Base-by-base conservation (phyloP, 2,113 vertebrate genomes). In the Cyanistes caeruleus region DNA sequence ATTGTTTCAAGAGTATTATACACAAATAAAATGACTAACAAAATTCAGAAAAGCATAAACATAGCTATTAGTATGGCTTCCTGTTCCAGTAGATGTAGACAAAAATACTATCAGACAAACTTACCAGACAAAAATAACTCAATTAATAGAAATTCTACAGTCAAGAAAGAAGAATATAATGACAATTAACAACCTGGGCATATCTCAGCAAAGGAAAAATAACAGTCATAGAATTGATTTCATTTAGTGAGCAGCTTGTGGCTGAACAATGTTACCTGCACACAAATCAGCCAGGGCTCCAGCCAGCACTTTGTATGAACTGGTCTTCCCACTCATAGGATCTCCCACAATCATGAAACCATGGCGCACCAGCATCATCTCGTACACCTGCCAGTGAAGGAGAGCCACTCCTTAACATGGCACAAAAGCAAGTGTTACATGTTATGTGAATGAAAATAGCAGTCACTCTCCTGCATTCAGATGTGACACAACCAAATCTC, bases 301-400 rank as follows among this genome's bases (percentile, higher is more conserved):
- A 70, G 99, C 98, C 55, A 99, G 96, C 79, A 98, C 98, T 97
- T 99, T 98, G 91, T 99, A 99, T 1, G 99, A 98, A 48, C 96
- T 98, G 5, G 98, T 99, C 91, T 99, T 99, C 79, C 99, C 99
- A 13, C 98, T 98, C 90, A 99, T 94, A 13, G 99, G 97, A 20
- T 98, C 98, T 83, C 99, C 99, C 13, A 99, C 98, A 74, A 99
- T 99, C 99, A 99, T 99, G 82, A 98, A 99, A 24, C 99, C 99
- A 5, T 99, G 99, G 30, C 99, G 98, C 15, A 99, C 99, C 96
- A 99, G 92, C 99, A 99, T 99, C 99, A 99, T 99, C 93, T 99
- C 99, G 1, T 99, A 99, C 81, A 99, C 98, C 99, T 99, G 92
- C 51, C 52, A 75, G 79, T 13, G 74, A 96, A 93, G 44, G 39